Evolutionary conservation across 2,797 vertebrate species (phyloP).

Genomic region (Amblyraja radiata): DNA sequence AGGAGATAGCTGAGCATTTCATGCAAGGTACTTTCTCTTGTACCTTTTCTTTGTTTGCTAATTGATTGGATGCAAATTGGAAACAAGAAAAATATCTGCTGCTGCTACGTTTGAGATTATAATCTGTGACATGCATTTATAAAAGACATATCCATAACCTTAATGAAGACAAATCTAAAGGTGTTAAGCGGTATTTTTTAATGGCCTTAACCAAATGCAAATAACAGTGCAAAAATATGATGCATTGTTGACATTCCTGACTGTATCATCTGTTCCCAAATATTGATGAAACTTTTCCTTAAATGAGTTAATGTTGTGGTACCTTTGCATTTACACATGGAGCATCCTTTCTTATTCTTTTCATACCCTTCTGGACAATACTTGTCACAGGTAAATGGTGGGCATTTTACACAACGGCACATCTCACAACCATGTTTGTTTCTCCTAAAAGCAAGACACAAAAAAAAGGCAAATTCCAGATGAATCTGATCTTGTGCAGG

Average conservation of each 20-base stretch:
- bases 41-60: background rate
- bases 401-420: slow-evolving; percentile 71
- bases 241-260: slow-evolving; percentile 15
- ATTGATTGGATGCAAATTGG: background rate
- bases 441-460: slow-evolving; percentile 51
- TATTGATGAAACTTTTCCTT: background rate
- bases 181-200: background rate
- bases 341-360: slow-evolving; percentile 69
- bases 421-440: slow-evolving; percentile 75
- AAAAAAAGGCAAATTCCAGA: background rate
- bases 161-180: background rate
- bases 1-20: background rate
- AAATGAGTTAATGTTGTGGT: slow-evolving; percentile 34
- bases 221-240: background rate
- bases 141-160: background rate
- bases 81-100: too few species aligned
- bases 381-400: slow-evolving; percentile 69
- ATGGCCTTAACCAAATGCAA: slow-evolving; percentile 9
- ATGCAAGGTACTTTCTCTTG: background rate
- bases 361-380: slow-evolving; percentile 61
- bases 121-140: background rate
- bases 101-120: background rate
- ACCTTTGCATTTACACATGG: slow-evolving; percentile 69
- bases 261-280: background rate
- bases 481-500: background rate